These are phyloP conservation scores for Mongoloraphidia duomilia DNA, from an alignment of 2,888 invertebrate species.

Conservation along the genomic window DNA sequence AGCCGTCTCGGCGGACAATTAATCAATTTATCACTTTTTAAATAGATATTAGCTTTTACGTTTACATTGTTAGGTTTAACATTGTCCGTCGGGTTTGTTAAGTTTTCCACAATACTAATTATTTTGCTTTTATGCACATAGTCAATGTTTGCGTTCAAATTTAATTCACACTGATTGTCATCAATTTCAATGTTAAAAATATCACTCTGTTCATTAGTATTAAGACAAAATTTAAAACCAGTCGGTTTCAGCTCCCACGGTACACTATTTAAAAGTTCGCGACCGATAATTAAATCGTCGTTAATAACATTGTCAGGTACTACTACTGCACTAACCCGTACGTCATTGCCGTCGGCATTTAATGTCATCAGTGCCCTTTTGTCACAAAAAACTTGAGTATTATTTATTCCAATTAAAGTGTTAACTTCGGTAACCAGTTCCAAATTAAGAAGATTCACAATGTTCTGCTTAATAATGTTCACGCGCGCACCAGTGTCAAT, in stretches of 20 bases:
- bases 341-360: not conserved
- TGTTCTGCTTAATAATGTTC: not conserved
- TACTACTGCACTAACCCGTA: not conserved
- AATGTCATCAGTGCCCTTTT: not conserved
- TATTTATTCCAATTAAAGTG: not conserved
- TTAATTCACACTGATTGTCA: too few relatives aligned
- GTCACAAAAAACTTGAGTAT: not conserved
- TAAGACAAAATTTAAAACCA: too few relatives aligned
- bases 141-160: too few relatives aligned
- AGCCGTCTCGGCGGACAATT: slow-evolving; percentile 5
- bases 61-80: not conserved
- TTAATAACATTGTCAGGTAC: slow-evolving; percentile 1
- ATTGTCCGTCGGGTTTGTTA: too few relatives aligned
- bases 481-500: not conserved
- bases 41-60: not conserved
- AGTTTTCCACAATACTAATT: too few relatives aligned
- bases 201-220: too few relatives aligned
- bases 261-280: slow-evolving; percentile 1
- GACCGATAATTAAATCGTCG: not conserved
- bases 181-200: too few relatives aligned
- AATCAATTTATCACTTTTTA: not conserved
- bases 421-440: not conserved
- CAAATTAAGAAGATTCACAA: not conserved
- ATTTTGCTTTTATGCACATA: too few relatives aligned
- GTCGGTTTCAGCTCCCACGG: too few relatives aligned